Conservation (phyloP, 1,140 invertebrate species). For the Drosophila athabasca region DNA sequence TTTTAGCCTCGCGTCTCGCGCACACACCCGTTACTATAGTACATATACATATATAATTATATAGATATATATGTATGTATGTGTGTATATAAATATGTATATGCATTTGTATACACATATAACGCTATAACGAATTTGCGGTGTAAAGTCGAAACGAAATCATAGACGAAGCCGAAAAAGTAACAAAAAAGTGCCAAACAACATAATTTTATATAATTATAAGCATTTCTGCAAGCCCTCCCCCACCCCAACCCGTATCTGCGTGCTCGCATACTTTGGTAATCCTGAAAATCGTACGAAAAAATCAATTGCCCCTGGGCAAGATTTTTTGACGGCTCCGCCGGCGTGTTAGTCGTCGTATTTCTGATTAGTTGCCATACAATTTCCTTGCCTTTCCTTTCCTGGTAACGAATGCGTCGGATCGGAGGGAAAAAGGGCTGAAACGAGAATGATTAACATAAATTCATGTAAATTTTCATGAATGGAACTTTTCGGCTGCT, state of each 20-base stretch:
- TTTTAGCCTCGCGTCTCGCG: conserved; percentile 42
- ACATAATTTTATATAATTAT: conserved; percentile 49
- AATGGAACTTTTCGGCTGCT: conserved; percentile 25
- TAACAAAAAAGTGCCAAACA: conserved; percentile 29
- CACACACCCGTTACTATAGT: conserved; percentile 13
- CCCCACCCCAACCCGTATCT: not conserved
- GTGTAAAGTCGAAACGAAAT: conserved; percentile 28
- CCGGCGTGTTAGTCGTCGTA: conserved; percentile 33
- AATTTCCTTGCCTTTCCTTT: conserved; percentile 9
- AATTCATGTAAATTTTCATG: conserved; percentile 30
- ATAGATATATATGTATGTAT: conserved; percentile 34
- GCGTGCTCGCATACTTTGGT: conserved; percentile 4
- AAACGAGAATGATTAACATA: conserved; percentile 42
- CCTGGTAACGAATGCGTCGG: conserved; percentile 11
- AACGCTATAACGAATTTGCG: conserved; percentile 40
- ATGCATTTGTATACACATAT: conserved; percentile 21
- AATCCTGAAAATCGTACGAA: conserved; percentile 43
- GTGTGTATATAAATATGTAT: conserved; percentile 25
- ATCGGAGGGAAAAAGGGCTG: conserved; percentile 11
- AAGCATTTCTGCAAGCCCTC: conserved; percentile 10
- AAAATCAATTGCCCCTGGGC: conserved; percentile 75
- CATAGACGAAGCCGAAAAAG: conserved; percentile 16
- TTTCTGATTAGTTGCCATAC: conserved; percentile 48
- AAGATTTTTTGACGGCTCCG: conserved; percentile 54
- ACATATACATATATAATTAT: conserved; percentile 39